Conservation (phyloP, 2,797 vertebrate genomes). For the Anolis apletophallus region DNA sequence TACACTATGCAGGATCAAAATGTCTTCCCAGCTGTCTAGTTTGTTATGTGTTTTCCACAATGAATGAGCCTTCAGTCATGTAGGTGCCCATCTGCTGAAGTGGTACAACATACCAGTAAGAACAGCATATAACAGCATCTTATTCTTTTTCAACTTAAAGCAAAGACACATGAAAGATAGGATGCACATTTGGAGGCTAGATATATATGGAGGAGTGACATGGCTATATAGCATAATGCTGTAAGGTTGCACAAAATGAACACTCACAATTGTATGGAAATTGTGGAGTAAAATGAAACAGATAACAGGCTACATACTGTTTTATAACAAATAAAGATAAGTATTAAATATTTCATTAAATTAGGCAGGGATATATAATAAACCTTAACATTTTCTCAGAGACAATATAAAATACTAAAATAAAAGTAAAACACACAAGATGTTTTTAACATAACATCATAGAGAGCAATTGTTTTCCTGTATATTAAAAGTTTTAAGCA, state of each 20-base stretch:
- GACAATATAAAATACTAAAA: background rate
- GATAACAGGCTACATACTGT: background rate
- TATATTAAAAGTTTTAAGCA: background rate
- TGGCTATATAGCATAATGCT: background rate
- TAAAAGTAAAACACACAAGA: background rate
- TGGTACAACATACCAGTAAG: background rate
- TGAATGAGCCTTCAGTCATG: background rate
- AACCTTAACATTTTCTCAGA: background rate
- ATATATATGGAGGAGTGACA: background rate
- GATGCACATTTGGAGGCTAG: background rate
- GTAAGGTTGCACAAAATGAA: background rate
- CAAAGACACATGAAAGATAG: background rate
- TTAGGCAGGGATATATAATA: background rate
- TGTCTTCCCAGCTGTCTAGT: background rate
- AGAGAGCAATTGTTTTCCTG: background rate
- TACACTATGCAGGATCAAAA: background rate
- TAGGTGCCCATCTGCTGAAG: background rate
- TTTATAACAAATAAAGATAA: slow-evolving; percentile 23
- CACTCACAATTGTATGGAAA: background rate
- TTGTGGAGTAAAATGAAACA: background rate
- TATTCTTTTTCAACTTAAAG: background rate
- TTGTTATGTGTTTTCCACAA: background rate
- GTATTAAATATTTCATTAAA: background rate
- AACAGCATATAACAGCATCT: background rate
- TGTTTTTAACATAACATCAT: background rate